Conservation (phyloP, 2,888 invertebrate species). For the Standfussiana lucernea region DNA sequence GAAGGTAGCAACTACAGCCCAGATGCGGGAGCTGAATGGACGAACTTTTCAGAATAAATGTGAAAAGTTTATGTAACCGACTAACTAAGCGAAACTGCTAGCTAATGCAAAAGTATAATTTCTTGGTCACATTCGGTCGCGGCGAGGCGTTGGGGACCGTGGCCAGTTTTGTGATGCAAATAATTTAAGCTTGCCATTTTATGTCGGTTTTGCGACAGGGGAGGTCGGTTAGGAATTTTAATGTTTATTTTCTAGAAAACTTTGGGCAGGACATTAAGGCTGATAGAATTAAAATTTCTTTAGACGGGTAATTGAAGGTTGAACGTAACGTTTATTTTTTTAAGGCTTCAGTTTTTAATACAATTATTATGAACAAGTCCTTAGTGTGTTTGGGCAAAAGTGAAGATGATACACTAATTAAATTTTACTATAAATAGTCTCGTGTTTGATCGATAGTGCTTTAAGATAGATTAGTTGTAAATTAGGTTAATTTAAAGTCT, state of each 20-base stretch:
- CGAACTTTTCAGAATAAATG: constrained; percentile 83
- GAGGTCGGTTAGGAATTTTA: constrained; percentile 62
- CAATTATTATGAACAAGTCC: background rate
- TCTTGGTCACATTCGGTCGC: constrained; percentile 74
- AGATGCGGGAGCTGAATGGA: constrained; percentile 67
- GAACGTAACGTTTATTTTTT: background rate
- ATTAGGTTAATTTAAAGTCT: background rate
- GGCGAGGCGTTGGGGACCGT: constrained; percentile 54
- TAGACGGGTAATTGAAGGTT: constrained; percentile 39
- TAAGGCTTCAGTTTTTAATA: background rate
- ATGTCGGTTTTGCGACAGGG: constrained; percentile 59
- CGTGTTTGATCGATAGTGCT: constrained; percentile 19
- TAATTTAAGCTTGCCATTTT: constrained; percentile 71
- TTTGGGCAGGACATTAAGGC: constrained; percentile 35
- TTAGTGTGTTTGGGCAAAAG: background rate
- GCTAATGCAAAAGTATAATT: constrained; percentile 83
- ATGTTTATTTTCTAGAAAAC: constrained; percentile 56
- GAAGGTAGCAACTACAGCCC: constrained; percentile 51
- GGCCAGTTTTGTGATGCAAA: constrained; percentile 75
- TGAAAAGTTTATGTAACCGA: constrained; percentile 77
- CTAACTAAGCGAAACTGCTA: constrained; percentile 82
- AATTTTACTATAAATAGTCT: background rate
- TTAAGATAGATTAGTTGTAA: background rate
- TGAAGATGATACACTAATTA: background rate
- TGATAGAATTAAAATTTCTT: constrained; percentile 53